Evolutionary conservation across 2,113 vertebrate genomes (phyloP), one percentile per base, ranked within the genome.

Genomic region (Phasianus colchicus): DNA sequence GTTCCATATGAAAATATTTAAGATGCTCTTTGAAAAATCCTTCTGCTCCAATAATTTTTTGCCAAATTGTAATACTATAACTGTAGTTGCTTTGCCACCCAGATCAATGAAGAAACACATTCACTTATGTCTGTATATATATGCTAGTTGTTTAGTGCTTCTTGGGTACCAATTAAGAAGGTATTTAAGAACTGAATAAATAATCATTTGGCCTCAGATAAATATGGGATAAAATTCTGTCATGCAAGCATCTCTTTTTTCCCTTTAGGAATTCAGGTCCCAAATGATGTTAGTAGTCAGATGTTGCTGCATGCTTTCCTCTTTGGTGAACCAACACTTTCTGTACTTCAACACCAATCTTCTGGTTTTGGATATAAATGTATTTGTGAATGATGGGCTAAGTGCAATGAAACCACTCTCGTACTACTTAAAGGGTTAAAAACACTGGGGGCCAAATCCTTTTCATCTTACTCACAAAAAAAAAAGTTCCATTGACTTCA

Each of bases 341-440:
- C 30, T 45, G 8, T 57, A 72, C 21, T 24, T 48, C 36, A 57
- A 77, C 47, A 60, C 25, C 63, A 34, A 58, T 80, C 78, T 94
- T 88, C 81, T 92, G 70, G 4, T 88, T 95, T 90, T 4, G 10
- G 73, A 85, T 73, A 92, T 61, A 54, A 94, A 94, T 50, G 65
- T 63, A 72, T 84, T 89, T 95, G 30, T 91, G 69, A 90, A 45
- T 71, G 78, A 86, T 93, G 90, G 94, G 92, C 94, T 95, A 93
- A 83, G 54, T 95, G 91, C 94, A 97, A 91, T 95, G 90, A 90
- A 92, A 83, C 54, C 89, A 88, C 77, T 88, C 36, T 88, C 38
- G 86, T 83, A 73, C 85, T 96, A 77, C 83, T 94, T 97, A 91
- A 96, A 95, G 88, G 77, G 89, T 94, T 96, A 94, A 92, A 96